Evolutionary conservation across 2,113 vertebrate species (phyloP), one percentile per base, ranked within the genome.

Genomic region (Pionites leucogaster): DNA sequence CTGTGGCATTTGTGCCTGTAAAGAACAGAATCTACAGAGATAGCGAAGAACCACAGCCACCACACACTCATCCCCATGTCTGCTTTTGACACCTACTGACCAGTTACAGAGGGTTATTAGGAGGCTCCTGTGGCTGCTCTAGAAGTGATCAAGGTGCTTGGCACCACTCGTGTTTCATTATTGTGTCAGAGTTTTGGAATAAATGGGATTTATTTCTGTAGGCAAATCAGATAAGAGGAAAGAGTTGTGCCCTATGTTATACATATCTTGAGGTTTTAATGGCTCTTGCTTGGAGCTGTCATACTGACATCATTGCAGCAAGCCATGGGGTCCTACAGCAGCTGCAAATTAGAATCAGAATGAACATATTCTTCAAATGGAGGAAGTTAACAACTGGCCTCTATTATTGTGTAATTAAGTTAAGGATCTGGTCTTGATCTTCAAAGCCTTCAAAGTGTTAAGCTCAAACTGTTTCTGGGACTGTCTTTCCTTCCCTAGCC

Each of bases 351-450:
- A 84, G 83, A 92, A 92, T 65, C 69, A 92, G 86, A 95, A 91
- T 17, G 47, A 95, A 89, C 11, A 25, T 75, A 84, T 93, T 76
- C 74, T 86, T 86, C 80, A 95, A 82, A 82, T 62, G 74, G 69
- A 92, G 77, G 88, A 88, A 89, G 83, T 93, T 86, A 93, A 78
- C 88, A 72, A 89, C 72, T 91, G 95, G 65, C 25, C 86, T 84
- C 83, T 88, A 86, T 94, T 96, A 92, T 82, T 91, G 60, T 79
- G 62, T 55, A 96, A 95, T 92, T 94, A 90, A 71, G 55, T 95
- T 90, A 91, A 89, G 65, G 33, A 82, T 93, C 70, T 95, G 83
- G 23, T 94, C 62, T 93, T 89, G 77, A 67, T 92, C 93, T 92
- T 84, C 77, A 88, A 91, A 94, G 59, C 91, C 92, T 92, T 88